Percentiles rank a stretch among this genome's conserved stretches.
These are phyloP conservation scores for Cyclophora albipunctata DNA, from an alignment of 2,888 invertebrate genomes.

Conservation along the genomic window DNA sequence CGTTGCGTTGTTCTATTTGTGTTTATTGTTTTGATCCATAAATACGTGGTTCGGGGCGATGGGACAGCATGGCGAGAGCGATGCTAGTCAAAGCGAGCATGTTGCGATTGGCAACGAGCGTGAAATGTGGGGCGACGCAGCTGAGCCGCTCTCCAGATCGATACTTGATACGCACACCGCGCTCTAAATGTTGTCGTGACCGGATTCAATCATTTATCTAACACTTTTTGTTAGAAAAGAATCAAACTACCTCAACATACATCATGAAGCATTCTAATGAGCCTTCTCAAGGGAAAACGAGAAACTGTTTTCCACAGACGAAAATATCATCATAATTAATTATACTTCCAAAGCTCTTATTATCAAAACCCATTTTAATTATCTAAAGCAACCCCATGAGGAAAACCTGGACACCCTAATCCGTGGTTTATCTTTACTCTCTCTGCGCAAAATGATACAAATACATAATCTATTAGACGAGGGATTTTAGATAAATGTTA, in stretches of 20 bases:
- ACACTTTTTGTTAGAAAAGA: constrained; percentile 30
- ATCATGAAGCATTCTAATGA: too few species aligned
- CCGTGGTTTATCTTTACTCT: constrained; percentile 18
- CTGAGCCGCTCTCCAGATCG: constrained; percentile 62
- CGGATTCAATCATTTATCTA: constrained; percentile 47
- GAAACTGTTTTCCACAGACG: too few species aligned
- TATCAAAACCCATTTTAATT: constrained; percentile 3
- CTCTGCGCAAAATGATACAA: constrained; percentile 2
- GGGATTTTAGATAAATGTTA: constrained; percentile 7
- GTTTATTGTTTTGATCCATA: constrained; percentile 35
- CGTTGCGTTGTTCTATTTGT: constrained; percentile 26
- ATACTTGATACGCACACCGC: constrained; percentile 66
- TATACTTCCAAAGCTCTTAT: constrained; percentile 7
- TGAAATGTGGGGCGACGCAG: constrained; percentile 63
- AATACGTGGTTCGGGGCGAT: constrained; percentile 25
- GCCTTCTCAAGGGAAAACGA: too few species aligned
- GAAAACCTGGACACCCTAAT: constrained; percentile 22
- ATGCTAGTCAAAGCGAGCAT: constrained; percentile 35
- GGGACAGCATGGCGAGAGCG: constrained; percentile 17
- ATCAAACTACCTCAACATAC: constrained; percentile 15
- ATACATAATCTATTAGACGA: constrained; percentile 2
- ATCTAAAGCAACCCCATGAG: constrained; percentile 1
- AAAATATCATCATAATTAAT: constrained; percentile 11
- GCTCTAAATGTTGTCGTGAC: constrained; percentile 57
- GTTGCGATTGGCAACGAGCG: constrained; percentile 50